Percentiles rank a stretch among this genome's conserved stretches.
phyloP scores from a whole-genome alignment of 2,797 vertebrate species.

The Iguana delicatissima region DNA sequence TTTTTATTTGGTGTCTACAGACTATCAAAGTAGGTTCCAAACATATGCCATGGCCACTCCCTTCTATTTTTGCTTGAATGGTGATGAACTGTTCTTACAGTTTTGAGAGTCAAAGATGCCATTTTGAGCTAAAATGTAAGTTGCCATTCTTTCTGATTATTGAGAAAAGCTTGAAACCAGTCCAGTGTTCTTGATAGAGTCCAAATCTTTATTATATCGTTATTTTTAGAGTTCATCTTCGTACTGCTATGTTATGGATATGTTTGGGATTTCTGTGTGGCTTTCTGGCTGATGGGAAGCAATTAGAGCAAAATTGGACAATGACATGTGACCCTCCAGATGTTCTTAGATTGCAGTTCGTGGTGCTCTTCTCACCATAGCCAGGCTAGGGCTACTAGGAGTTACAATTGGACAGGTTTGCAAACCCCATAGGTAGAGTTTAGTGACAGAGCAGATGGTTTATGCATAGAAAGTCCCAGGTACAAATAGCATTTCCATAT shows the following conservation, averaged over 20 bases:
- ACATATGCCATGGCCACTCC: neutral
- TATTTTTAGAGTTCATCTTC: neutral
- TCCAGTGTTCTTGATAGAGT: neutral
- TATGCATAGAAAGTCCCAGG: neutral
- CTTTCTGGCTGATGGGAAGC: neutral
- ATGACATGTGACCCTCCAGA: too few species aligned
- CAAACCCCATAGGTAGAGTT: neutral
- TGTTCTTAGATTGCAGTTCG: too few species aligned
- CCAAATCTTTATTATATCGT: neutral
- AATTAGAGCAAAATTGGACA: neutral
- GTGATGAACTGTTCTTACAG: too few species aligned
- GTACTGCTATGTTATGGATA: neutral
- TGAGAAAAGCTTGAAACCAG: neutral
- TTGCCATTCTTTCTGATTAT: neutral
- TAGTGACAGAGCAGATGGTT: neutral
- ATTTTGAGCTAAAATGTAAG: neutral
- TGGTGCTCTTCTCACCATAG: too few species aligned
- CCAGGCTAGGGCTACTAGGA: too few species aligned
- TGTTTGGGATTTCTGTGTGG: neutral
- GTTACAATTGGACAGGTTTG: too few species aligned
- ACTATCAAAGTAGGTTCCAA: neutral
- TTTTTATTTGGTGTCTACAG: neutral
- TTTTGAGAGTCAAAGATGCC: neutral
- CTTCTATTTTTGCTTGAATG: neutral
- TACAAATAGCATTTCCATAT: neutral